Base-by-base conservation (phyloP, 2,888 invertebrate genomes). In the Dryomyza anilis region DNA sequence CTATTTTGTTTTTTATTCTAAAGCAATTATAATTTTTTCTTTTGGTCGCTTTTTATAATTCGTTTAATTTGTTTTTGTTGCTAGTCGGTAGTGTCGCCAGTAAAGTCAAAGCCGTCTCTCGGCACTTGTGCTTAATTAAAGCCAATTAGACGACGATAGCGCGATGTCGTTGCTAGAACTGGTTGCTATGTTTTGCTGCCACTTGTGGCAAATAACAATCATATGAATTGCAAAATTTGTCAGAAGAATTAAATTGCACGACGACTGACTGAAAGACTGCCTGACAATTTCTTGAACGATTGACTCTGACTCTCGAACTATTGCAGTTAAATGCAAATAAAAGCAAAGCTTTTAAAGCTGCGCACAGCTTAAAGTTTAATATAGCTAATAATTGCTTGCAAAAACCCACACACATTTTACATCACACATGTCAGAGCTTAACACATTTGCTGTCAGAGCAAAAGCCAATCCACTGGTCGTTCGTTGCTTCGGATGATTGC, bases 391-490 rank as follows among this genome's bases (percentile, higher is more conserved):
- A n/a, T n/a, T n/a, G n/a, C n/a, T n/a, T n/a, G n/a, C n/a, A n/a
- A n/a, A n/a, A n/a, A n/a, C n/a, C n/a, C n/a, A n/a, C n/a, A n/a
- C n/a, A n/a, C n/a, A n/a, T n/a, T n/a, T n/a, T n/a, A n/a, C n/a
- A n/a, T n/a, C n/a, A n/a, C n/a, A n/a, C n/a, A 36, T 55, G 36
- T 55, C 55, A 55, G 36, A 33, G 55, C 55, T 55, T 55, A 55
- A 55, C 55, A 55, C 55, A 14, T 55, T 55, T n/a, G n/a, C n/a
- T n/a, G n/a, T 36, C 36, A 19, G 36, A 16, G 19, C 55, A 36
- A 36, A 55, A 55, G 55, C 36, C 36, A 33, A 21, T 10, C 33
- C 21, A 55, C 36, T 55, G 33, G 33, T 33, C 48, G 33, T 55
- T 23, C 19, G 21, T 23, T 33, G n/a, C n/a, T n/a, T n/a, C n/a